phyloP scores from a whole-genome alignment of 2,113 vertebrate genomes.

The Hippocampus abdominalis region DNA sequence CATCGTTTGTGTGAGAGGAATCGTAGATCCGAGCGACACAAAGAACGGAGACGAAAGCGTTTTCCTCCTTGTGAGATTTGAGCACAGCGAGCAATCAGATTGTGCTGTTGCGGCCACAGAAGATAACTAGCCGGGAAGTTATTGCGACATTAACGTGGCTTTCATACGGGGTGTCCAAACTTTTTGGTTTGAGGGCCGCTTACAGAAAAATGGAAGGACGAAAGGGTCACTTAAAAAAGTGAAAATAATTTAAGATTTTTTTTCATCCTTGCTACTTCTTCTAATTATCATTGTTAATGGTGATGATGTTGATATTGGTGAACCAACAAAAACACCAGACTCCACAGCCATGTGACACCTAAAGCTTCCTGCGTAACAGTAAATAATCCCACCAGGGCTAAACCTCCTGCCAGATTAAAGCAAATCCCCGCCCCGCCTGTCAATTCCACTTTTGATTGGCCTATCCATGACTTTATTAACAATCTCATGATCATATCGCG shows the following conservation, averaged over 20 bases:
- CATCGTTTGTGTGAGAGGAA: neutral
- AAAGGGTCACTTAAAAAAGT: too few species aligned
- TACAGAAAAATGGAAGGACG: too few species aligned
- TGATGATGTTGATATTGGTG: too few species aligned
- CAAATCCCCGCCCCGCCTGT: constrained; percentile 48
- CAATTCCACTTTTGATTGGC: constrained; percentile 57
- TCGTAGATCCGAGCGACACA: neutral
- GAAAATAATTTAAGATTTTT: too few species aligned
- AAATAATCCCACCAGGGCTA: constrained; percentile 67
- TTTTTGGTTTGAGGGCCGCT: too few species aligned
- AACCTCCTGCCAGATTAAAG: constrained; percentile 65
- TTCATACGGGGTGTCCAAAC: too few species aligned
- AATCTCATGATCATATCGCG: constrained; percentile 46
- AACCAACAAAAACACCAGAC: constrained; percentile 22
- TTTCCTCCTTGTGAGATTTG: neutral
- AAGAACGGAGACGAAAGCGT: neutral
- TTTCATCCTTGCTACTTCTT: too few species aligned
- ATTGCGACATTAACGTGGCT: too few species aligned
- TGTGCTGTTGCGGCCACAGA: too few species aligned
- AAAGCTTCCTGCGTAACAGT: constrained; percentile 63
- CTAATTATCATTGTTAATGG: too few species aligned
- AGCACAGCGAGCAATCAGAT: neutral
- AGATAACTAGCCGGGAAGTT: too few species aligned
- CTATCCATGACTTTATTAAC: constrained; percentile 64
- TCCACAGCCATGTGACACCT: constrained; percentile 62